Evolutionary conservation across 2,888 invertebrate genomes (phyloP), one percentile per base, ranked within the genome.

Genomic region (Siphonodentalium dalli): DNA sequence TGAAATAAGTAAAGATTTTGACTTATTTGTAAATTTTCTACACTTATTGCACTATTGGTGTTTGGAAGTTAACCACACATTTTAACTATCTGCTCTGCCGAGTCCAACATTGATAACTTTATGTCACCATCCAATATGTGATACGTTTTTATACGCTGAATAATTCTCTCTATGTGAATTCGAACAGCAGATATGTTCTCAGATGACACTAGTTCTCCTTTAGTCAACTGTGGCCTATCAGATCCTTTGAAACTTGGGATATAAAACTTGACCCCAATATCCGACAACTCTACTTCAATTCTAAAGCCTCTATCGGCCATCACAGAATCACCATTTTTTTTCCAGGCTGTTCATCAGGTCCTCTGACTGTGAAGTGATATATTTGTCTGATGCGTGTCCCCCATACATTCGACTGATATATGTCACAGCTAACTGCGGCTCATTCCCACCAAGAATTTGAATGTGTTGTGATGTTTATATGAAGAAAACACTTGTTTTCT

Each of bases 251-350:
- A 58, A n/a, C 35, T 7, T 7, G 58, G 58, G 31, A 58, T 54
- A 28, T 37, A 37, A 9, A 54, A 27, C 21, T 54, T 44, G 15
- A 58, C 54, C 20, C 47, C 54, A 27, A 54, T 39, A 18, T 42
- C 54, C 34, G 9, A 26, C 2, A 58, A 20, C 5, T 37, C 41
- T 5, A 44, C 38, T 11, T 18, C 24, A 15, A 58, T 48, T 11
- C 40, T 7, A 41, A 54, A 58, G 1, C 54, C 54, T 15, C 50
- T 38, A 43, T 58, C 58, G 18, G 54, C 46, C 54, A 54, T 58
- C 11, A 58, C 50, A 15, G 44, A 41, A 5, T 45, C 52, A 24
- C 50, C 44, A 37, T 47, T 37, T 15, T n/a, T 11, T 24, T 9
- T 44, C 44, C 2, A 41, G 37, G 18, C 33, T 40, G 5, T 46